Base-by-base conservation (phyloP, 92 coral and sea anemone genomes). In the Pocillopora meandrina region DNA sequence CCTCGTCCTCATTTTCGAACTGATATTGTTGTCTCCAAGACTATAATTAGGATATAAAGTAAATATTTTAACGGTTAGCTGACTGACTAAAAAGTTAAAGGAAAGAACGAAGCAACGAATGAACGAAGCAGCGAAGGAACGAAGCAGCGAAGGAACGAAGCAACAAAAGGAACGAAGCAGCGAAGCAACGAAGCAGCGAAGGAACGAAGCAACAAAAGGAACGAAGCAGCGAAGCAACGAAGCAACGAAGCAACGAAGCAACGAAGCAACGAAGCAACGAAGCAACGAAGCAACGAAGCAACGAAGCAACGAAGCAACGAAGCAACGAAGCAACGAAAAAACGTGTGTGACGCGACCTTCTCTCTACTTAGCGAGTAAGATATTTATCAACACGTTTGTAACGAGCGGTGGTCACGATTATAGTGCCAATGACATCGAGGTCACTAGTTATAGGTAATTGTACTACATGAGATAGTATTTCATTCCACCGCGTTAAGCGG, bases 1-100 rank as follows among this genome's bases (percentile, higher is more conserved):
- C 80, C 80, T 9, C 64, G 1, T 76, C 69, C 17, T 76, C 80
- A 10, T 76, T 67, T 62, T 76, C 67, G 16, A 18, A 5, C 21
- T 35, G 42, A 34, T 60, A 16, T 17, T 61, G 65, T 17, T 61
- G 67, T 76, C n/a, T 35, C 68, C 67, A 59, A n/a, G 65, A 75
- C 18, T 59, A 20, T 56, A 33, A 35, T 16, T 17, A 36, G 10
- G 56, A 16, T 20, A 70, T 18, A 19, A 69, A 11, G 14, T 70
- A 3, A 35, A 19, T 34, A 21, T 6, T 34, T 36, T n/a, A 20
- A 62, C 6, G 66, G 66, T 18, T 62, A 26, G 31, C 31, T 26
- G 66, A 8, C 20, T 62, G 66, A 36, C 26, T 11, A 0, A 36
- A 66, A 2, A 16, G 71, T 23, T 11, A 8, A n/a, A 66, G 12